These are phyloP conservation scores for Leptinotarsa tumamoca DNA, from an alignment of 2,888 invertebrate genomes.

Conservation along the genomic window DNA sequence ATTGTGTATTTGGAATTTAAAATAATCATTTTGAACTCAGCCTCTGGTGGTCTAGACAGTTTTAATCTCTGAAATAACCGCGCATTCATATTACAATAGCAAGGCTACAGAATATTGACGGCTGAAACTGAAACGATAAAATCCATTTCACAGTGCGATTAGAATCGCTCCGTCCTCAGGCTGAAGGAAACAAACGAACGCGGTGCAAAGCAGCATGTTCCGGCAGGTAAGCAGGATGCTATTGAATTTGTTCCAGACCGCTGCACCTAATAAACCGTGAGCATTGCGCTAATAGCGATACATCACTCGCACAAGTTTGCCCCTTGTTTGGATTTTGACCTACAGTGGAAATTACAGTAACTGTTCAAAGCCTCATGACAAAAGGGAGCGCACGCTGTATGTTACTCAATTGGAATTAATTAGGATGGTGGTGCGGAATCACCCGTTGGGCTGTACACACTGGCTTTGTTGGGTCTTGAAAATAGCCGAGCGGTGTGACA, in stretches of 20 bases:
- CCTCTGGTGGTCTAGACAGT: no score
- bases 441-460: constrained; percentile 14
- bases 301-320: constrained; percentile 49
- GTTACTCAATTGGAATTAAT: constrained; percentile 20
- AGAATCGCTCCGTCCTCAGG: background rate
- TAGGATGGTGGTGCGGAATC: background rate
- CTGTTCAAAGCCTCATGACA: constrained; percentile 46
- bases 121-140: background rate
- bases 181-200: background rate
- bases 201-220: constrained; percentile 7
- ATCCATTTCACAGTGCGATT: background rate
- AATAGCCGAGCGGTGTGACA: background rate
- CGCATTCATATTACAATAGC: no score
- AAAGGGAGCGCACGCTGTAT: constrained; percentile 34
- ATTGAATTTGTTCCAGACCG: constrained; percentile 52
- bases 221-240: constrained; percentile 42
- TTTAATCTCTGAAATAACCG: no score
- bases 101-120: background rate
- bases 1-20: no score
- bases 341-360: constrained; percentile 39
- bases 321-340: constrained; percentile 41
- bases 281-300: constrained; percentile 49
- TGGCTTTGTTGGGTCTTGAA: background rate
- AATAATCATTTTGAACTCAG: no score
- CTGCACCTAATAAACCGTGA: constrained; percentile 52